Evolutionary conservation across 2,797 vertebrate genomes (phyloP), one percentile per base, ranked within the genome.

Genomic region (Falco naumanni): DNA sequence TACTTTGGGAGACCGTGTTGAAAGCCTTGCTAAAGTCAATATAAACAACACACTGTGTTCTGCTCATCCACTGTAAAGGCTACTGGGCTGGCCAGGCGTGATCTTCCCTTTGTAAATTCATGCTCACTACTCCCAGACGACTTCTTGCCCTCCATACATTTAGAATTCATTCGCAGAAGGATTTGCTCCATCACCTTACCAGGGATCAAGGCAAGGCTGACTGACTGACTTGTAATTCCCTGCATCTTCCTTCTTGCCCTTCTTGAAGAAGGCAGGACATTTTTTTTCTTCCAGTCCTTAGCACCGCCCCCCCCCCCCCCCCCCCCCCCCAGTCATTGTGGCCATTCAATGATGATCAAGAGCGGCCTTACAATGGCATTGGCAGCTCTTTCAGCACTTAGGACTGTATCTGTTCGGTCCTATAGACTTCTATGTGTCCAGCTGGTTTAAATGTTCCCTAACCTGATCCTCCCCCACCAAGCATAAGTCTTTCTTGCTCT

Each of bases 21-120:
- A 90, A 87, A 96, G 24, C 34, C 63, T 90, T 76, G 20, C 21
- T 91, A 31, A 82, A 90, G 43, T 70, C 60, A 94, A 86, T 48
- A 47, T 48, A 63, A 95, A 70, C 19, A 91, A 47, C 3, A 6
- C 9, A 11, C 11, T 81, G 33, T 22, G 39, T 50, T 78, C 50
- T 47, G 50, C 33, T 84, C 39, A 29, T 19, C 63, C 41, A 54
- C 33, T 0, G 1, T 43, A 76, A 56, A 57, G 13, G n/a, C 53
- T 77, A 10, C 6, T 16, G 37, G 24, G 9, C 28, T 50, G 14
- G n/a, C 16, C 63, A 59, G 54, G 28, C 1, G 0, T 37, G 10
- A 59, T 22, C 20, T 88, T 53, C 39, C 14, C 31, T 26, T 56
- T 0, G 0, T 57, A 64, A 93, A 75, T 64, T 22, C 72, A 20